phyloP scores from a whole-genome alignment of 2,113 vertebrate species.

The Aleadryas rufinucha region DNA sequence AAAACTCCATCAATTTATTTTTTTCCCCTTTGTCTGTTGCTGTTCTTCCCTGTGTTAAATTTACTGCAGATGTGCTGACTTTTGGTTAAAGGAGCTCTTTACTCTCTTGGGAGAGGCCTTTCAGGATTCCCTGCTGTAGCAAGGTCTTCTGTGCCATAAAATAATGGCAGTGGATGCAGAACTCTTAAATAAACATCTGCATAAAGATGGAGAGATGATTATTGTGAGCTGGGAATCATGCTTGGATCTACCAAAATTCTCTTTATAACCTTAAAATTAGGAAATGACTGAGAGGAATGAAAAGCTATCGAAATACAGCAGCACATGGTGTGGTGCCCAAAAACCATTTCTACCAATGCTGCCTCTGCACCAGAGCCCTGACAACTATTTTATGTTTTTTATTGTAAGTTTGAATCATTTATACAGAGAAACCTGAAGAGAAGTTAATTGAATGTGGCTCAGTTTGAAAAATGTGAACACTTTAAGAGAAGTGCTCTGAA shows the following conservation, averaged over 20 bases:
- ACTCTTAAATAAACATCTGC: background rate
- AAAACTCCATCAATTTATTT: background rate
- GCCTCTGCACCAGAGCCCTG: background rate
- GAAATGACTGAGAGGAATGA: background rate
- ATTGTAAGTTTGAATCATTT: background rate
- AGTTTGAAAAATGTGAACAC: background rate
- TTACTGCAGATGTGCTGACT: background rate
- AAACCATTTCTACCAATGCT: background rate
- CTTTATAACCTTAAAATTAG: background rate
- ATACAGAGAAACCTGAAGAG: background rate
- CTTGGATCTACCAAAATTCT: background rate
- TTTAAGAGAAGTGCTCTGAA: background rate
- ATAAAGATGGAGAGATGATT: background rate
- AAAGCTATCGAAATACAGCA: background rate
- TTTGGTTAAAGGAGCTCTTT: background rate
- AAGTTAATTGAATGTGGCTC: background rate
- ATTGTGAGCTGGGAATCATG: background rate
- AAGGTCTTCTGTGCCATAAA: background rate
- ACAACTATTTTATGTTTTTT: background rate
- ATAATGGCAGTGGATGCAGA: background rate
- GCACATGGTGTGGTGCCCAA: background rate
- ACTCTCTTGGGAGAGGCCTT: background rate
- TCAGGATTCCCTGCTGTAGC: background rate
- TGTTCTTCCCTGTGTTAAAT: background rate
- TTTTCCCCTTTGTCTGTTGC: background rate